Evolutionary conservation across 23 tunicate species (phyloP), one percentile per base, ranked within the genome.

Genomic region (Halocynthia aurantium): DNA sequence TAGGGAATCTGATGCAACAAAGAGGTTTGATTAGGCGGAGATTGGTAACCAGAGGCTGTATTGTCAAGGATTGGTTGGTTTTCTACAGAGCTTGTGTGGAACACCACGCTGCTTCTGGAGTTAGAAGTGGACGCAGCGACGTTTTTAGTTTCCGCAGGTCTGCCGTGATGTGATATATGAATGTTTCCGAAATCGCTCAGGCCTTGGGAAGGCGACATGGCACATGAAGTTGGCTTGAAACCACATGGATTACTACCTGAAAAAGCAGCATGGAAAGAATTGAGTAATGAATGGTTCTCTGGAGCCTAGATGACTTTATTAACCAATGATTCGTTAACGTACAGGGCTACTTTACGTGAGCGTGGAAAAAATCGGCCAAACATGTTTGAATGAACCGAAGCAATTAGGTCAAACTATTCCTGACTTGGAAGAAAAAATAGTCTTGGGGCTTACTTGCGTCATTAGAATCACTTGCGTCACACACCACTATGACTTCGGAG

Each of bases 121-220:
- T 65, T 40, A 49, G 18, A 65, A 20, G 70, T 65, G 22, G 70
- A 20, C 0, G n/a, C 31, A 5, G 70, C 70, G 6, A 8, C 31
- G 31, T 65, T 65, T 9, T 40, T 20, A 10, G 15, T 11, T 15
- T 20, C 17, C 1, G 31, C 70, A 2, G 49, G 49, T 20, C 49
- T 11, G 22, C 15, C 70, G 40, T 52, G 54, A 70, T 52, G 75
- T 44, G 75, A 70, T 52, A 70, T 70, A 53, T 70, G 75, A 22
- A 70, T 70, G 75, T 70, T 70, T 1, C 75, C 75, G 49, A 70
- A 70, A 70, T 70, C 75, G 49, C 55, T 70, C n/a, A 70, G 49
- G n/a, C 75, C 75, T 70, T 44, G 75, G 18, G 75, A 70, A 8
- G 75, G 75, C 10, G 75, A 70, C 75, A 70, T 70, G 12, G 50